These are phyloP conservation scores for Microcebus murinus DNA, from an alignment of 2,113 vertebrate species.

Conservation along the genomic window DNA sequence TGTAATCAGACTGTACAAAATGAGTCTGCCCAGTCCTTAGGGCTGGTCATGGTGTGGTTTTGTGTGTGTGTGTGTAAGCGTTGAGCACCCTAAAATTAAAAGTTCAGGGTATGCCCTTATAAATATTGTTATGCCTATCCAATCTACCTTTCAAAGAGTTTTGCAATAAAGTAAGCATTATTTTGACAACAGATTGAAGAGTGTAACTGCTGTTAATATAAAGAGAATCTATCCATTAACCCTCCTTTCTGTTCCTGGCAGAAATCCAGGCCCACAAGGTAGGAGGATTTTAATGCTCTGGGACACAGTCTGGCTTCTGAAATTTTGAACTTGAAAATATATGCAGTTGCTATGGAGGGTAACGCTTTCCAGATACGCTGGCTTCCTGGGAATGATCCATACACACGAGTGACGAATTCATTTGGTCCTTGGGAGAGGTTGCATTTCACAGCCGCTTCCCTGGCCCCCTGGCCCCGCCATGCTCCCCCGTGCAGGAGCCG, in stretches of 20 bases:
- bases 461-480: fast-evolving
- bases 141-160: not conserved
- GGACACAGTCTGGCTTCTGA: not conserved
- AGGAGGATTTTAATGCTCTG: not conserved
- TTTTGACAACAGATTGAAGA: not conserved
- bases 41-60: not conserved
- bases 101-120: not conserved
- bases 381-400: not conserved
- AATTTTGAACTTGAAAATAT: not conserved
- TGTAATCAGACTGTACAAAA: constrained; percentile 4
- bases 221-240: not conserved
- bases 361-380: constrained; percentile 25
- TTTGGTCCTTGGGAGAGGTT: not conserved
- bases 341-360: not conserved
- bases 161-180: not conserved
- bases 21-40: not conserved
- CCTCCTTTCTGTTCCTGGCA: not conserved
- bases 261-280: not conserved
- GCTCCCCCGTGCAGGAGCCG: not conserved
- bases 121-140: not conserved
- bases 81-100: constrained; percentile 17
- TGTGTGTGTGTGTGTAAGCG: not conserved
- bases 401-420: not conserved
- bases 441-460: not conserved
- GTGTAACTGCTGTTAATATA: not conserved